Conservation (phyloP, 2,113 vertebrate species). For the Ancistrus triradiatus region DNA sequence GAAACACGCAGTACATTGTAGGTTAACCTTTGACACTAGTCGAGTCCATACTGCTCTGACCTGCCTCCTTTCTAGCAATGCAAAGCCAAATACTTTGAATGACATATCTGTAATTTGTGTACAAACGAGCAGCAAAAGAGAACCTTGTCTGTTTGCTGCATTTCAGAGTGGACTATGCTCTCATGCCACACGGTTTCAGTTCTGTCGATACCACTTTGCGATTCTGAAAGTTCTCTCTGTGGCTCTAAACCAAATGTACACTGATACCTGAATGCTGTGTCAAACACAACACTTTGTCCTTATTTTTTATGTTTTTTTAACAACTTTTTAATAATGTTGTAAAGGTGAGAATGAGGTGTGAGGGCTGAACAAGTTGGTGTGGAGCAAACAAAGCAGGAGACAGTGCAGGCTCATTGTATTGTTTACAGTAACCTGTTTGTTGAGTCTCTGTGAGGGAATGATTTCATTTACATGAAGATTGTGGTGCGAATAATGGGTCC, state of each 20-base stretch:
- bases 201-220: neutral
- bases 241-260: neutral
- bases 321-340: too few species aligned
- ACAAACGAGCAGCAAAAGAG: too few species aligned
- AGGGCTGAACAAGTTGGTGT: too few species aligned
- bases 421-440: neutral
- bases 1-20: too few species aligned
- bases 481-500: neutral
- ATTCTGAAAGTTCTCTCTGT: neutral
- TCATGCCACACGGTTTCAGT: neutral
- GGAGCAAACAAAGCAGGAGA: neutral
- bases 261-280: neutral
- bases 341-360: too few species aligned
- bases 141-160: too few species aligned
- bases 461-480: constrained; percentile 17
- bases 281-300: neutral
- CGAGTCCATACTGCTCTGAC: too few species aligned
- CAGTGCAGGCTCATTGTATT: neutral
- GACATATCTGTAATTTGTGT: too few species aligned
- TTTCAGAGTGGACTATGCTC: too few species aligned
- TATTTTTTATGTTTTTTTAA: neutral
- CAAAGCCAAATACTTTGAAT: too few species aligned
- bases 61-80: too few species aligned
- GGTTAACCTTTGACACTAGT: too few species aligned
- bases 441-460: neutral